Base-by-base conservation (phyloP, 2,888 invertebrate genomes). In the Caradrina clavipalpis region DNA sequence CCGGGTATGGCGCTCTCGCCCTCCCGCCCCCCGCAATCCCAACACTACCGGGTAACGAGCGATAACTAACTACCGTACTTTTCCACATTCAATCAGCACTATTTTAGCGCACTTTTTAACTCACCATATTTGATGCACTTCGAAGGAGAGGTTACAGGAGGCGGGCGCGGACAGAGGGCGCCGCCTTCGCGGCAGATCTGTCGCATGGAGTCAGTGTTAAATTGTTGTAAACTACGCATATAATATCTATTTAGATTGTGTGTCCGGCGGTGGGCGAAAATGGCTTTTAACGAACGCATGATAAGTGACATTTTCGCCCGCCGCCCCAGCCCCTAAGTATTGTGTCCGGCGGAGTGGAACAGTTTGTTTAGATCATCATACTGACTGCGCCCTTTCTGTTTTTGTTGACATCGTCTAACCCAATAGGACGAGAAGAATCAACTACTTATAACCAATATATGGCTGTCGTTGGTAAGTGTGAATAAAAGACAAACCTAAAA, bases 351-450 rank as follows among this genome's bases (percentile, higher is more conserved):
- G 91, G 91, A 92, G 92, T 92, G 91, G 88, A 89, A 89, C 87
- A 90, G 91, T 90, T 80, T 92, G 91, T 92, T 89, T 95, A 94
- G 93, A 93, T 91, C 87, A 93, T 91, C 91, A 90, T 94, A 96
- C 95, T 96, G 95, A 96, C 94, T 96, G 94, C 95, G 95, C 89
- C 95, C 95, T 95, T 96, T 97, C 97, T 97, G 97, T 97, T 97
- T 97, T 97, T 97, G 97, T 97, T 97, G 97, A 95, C 96, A 94
- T 94, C 95, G 94, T 96, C 95, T 97, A 97, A 97, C 97, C 95
- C 95, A 95, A 97, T 97, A 98, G 98, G 98, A 98, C 97, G 98
- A 98, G 98, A 98, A 98, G 97, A 98, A 98, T 97, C 98, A 98
- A 97, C 98, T 98, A 97, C 97, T 98, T 97, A 98, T 98, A 97